Evolutionary conservation across 2,888 invertebrate species (phyloP), one percentile per base, ranked within the genome.

Genomic region (Zhuqinia jingwanae): DNA sequence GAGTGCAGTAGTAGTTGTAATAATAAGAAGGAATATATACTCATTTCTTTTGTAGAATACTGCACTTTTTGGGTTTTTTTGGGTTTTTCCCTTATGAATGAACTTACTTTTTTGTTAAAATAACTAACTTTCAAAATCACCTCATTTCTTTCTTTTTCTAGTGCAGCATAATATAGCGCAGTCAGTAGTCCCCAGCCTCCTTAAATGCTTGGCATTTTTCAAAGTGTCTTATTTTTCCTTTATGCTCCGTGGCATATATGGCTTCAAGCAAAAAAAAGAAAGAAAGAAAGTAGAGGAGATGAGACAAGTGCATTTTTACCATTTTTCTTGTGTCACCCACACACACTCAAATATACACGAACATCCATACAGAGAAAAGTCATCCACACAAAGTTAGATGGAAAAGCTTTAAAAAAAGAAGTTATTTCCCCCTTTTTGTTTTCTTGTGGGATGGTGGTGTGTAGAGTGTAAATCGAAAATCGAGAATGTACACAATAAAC

Each of bases 241-340:
- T 22, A 68, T 13, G 68, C n/a, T 50, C n/a, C 50, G 10, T 70
- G 25, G 13, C 45, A n/a, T 47, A 25, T 15, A 70, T 47, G 15
- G 70, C 47, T 70, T 0, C 70, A 25, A 47, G 70, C 25, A 47
- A 70, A 68, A 70, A 58, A 22, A 11, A 11, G 25, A 11, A 58
- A 11, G 25, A 11, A 58, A 22, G 10, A 58, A 25, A 70, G n/a
- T 47, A 36, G 36, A 8, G 5, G 36, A 36, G 36, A 8, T 8
- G 36, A 36, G 36, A 36, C 70, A 47, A 47, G 70, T 70, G 70
- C 70, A 70, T 70, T 70, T 70, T 65, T 42, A 65, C 65, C 10
- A 65, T 65, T 65, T 65, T 25, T 47, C 70, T 70, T 47, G 25
- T 70, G 70, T 47, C 68, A 68, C 22, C 45, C 6, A 45, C 68